A percentile compares a stretch with the other conserved stretches of the same genome.
Conservation (phyloP, 2,888 invertebrate species). For the Pollenia griseotomentosa region DNA sequence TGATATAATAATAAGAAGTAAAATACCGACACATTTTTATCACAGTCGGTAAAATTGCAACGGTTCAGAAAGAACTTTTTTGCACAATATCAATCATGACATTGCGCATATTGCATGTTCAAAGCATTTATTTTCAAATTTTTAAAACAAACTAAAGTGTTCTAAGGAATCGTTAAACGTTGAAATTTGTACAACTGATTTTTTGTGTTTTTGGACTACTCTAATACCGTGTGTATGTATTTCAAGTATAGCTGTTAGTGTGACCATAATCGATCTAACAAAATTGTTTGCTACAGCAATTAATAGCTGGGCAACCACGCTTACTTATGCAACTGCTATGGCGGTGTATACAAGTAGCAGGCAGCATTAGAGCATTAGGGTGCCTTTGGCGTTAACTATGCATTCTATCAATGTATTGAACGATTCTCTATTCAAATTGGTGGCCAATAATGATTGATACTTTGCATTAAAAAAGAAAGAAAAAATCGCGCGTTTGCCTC, state of each 20-base stretch:
- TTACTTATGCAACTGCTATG: conserved; percentile 50
- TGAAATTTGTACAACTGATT: too few species aligned
- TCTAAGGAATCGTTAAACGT: too few species aligned
- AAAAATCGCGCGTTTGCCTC: conserved; percentile 73
- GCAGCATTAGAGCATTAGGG: conserved; percentile 43
- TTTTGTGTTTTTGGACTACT: too few species aligned
- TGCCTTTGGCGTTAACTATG: conserved; percentile 58
- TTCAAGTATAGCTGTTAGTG: conserved; percentile 26
- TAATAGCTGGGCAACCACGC: conserved; percentile 63
- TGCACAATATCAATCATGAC: too few species aligned
- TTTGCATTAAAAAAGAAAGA: conserved; percentile 62
- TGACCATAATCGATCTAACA: conserved; percentile 74
- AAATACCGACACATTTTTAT: too few species aligned
- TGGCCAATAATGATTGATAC: conserved; percentile 73
- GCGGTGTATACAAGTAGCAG: conserved; percentile 54
- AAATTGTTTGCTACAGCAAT: conserved; percentile 67
- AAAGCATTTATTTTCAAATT: too few species aligned
- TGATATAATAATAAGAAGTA: too few species aligned
- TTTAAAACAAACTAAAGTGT: too few species aligned
- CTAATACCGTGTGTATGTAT: conserved; percentile 9
- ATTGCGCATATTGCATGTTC: too few species aligned
- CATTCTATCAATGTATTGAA: conserved; percentile 59
- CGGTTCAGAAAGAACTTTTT: too few species aligned
- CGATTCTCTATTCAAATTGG: conserved; percentile 70
- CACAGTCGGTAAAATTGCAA: too few species aligned